These are phyloP conservation scores for Rostratula benghalensis DNA, from an alignment of 2,113 vertebrate genomes.

Conservation along the genomic window DNA sequence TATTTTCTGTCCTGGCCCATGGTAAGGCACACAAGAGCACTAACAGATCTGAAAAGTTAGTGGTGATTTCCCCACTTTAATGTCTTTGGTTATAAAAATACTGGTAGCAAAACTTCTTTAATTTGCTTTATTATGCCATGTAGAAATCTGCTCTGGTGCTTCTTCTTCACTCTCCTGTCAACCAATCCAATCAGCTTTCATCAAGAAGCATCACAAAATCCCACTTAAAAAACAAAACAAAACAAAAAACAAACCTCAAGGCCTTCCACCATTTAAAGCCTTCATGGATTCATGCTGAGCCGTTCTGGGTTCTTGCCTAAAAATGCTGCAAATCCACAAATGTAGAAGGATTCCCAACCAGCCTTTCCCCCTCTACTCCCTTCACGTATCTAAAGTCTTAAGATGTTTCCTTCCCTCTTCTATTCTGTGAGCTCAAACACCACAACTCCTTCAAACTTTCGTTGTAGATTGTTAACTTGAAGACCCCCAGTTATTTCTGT, in stretches of 20 bases:
- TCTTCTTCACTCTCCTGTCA: background rate
- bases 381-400: background rate
- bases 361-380: background rate
- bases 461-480: background rate
- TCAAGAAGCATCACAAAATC: background rate
- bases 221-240: background rate
- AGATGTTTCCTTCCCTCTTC: background rate
- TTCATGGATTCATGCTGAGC: background rate
- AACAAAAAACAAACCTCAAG: background rate
- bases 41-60: background rate
- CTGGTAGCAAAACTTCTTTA: background rate
- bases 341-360: background rate
- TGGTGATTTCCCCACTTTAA: background rate
- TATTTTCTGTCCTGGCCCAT: background rate
- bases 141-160: background rate
- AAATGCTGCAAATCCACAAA: background rate
- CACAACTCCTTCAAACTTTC: background rate
- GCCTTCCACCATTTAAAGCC: background rate
- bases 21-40: background rate
- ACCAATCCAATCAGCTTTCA: background rate
- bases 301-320: background rate
- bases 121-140: background rate
- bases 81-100: background rate
- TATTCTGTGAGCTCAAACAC: background rate
- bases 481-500: background rate